A percentile compares a stretch with the other conserved stretches of the same genome.
Evolutionary conservation across 2,113 vertebrate genomes (phyloP).

Genomic region (Malurus cyaneus): DNA sequence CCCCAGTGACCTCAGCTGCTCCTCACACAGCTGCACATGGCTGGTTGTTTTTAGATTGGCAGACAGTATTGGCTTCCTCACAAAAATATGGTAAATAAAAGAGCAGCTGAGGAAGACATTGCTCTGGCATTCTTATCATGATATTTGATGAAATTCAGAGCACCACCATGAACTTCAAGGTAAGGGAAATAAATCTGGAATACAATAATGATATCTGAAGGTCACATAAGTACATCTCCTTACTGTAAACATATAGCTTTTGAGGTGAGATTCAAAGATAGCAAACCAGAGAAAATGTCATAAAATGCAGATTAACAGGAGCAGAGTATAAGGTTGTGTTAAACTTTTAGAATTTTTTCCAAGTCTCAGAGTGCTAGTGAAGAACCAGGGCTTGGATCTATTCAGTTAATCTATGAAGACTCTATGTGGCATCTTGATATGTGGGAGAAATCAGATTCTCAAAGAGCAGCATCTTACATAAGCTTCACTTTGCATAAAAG

Average conservation of each 20-base stretch:
- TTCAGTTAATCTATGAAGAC: neutral
- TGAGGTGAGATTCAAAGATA: neutral
- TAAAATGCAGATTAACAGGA: neutral
- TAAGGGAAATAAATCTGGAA: neutral
- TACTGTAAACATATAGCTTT: neutral
- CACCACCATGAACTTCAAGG: neutral
- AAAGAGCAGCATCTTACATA: neutral
- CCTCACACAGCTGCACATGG: rapidly evolving
- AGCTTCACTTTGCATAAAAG: slow-evolving; percentile 26
- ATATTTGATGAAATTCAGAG: neutral
- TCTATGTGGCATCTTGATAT: neutral
- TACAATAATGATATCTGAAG: neutral
- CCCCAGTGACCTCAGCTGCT: neutral
- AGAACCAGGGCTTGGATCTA: neutral
- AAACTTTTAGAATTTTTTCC: neutral
- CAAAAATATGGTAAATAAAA: neutral
- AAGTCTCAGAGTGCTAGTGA: neutral
- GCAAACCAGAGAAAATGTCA: neutral
- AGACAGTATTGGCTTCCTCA: neutral
- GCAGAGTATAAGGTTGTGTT: neutral
- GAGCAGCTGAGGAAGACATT: neutral
- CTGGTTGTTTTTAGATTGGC: neutral
- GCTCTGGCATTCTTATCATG: neutral
- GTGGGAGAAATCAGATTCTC: slow-evolving; percentile 16
- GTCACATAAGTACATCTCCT: neutral